Evolutionary conservation across 2,113 vertebrate species (phyloP).

Genomic region (Antigone vipio): DNA sequence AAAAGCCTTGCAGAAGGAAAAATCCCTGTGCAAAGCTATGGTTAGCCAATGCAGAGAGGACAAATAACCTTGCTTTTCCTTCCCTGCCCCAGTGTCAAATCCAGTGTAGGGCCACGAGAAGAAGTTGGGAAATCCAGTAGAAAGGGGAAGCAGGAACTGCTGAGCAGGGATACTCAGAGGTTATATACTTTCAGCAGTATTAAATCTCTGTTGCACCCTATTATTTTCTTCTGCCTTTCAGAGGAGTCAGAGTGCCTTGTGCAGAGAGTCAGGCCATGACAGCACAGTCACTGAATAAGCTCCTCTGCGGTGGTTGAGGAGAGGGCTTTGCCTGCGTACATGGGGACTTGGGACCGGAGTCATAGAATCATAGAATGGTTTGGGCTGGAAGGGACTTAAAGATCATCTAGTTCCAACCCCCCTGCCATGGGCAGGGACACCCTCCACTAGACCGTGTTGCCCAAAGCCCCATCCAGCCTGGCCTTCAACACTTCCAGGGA

Average conservation of each 20-base stretch:
- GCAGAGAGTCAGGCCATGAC: not conserved
- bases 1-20: not conserved
- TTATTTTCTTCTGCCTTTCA: not conserved
- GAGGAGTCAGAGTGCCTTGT: not conserved
- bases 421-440: too few species aligned
- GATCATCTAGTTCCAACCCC: too few species aligned
- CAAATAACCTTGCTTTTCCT: not conserved
- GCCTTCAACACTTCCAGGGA: too few species aligned
- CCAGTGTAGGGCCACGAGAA: too few species aligned
- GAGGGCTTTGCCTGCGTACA: rapidly evolving
- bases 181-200: not conserved
- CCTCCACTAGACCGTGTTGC: too few species aligned
- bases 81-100: not conserved
- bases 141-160: not conserved
- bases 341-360: not conserved
- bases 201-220: not conserved
- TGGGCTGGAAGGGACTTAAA: too few species aligned
- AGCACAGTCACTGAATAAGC: not conserved
- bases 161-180: not conserved
- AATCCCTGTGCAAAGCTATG: not conserved
- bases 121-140: not conserved
- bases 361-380: too few species aligned
- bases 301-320: not conserved
- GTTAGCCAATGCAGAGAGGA: not conserved
- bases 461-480: too few species aligned